Evolutionary conservation across 2,797 vertebrate genomes (phyloP).

Genomic region (Dromococcyx pavoninus): DNA sequence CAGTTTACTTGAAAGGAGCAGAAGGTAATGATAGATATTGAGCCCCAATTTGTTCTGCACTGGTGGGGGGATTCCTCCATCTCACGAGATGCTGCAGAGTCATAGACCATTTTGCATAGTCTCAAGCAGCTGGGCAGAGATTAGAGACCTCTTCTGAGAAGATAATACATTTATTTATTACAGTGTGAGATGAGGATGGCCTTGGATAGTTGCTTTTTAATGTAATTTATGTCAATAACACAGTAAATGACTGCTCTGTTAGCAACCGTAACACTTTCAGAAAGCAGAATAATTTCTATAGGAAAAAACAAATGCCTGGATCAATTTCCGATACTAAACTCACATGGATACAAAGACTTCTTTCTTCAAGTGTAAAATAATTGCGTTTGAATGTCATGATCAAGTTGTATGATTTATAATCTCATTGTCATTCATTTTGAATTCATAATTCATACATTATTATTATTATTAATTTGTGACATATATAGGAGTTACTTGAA

Average conservation of each 20-base stretch:
- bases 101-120: neutral
- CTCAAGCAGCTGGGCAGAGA: neutral
- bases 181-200: neutral
- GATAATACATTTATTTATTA: neutral
- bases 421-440: constrained; percentile 58
- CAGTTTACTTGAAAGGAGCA: neutral
- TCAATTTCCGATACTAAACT: neutral
- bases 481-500: constrained; percentile 65
- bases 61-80: neutral
- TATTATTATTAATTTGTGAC: constrained; percentile 65
- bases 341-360: neutral
- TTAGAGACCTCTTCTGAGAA: neutral
- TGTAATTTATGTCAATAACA: neutral
- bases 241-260: neutral
- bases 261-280: neutral
- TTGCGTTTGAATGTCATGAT: constrained; percentile 62
- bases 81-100: neutral
- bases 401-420: constrained; percentile 58
- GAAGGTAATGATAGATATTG: neutral
- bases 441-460: constrained; percentile 62
- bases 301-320: neutral
- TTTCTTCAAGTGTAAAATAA: constrained; percentile 44
- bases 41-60: neutral
- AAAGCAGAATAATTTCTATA: neutral
- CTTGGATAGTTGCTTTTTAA: neutral